Evolutionary conservation across 2,113 vertebrate genomes (phyloP), one percentile per base, ranked within the genome.

Genomic region (Fulica atra): DNA sequence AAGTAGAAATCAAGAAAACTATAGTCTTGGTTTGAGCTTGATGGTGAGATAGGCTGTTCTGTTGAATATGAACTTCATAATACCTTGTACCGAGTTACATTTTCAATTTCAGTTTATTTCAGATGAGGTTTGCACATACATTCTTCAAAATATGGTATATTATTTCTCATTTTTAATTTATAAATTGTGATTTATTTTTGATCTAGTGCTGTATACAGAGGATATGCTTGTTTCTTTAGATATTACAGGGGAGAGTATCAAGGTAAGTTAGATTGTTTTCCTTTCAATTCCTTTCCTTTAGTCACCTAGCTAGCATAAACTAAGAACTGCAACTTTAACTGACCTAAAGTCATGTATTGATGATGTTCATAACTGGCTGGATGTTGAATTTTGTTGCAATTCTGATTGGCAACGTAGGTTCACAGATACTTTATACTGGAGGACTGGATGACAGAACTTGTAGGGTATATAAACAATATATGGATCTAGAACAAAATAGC

Each of bases 101-200:
- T 92, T 79, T 53, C 68, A 74, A 23, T 96, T 97, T 91, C 68
- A 74, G 23, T 96, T 97, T 91, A 70, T 91, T 87, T 79, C 46
- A 74, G 51, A 77, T 93, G 54, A 63, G 81, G 48, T 25, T 73
- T 95, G 61, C 57, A 63, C 13, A 10, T 87, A 36, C 8, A 23
- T 64, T 92, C 42, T 78, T 89, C 26, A 70, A 93, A 97, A 91
- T 91, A 86, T 71, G 78, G 36, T 73, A 78, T 87, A 46, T 93
- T 66, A 96, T 88, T 84, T 86, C 56, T 93, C 20, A 36, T 85
- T 95, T 90, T 65, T 66, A 79, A 78, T 85, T 87, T 88, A 77
- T 68, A n/a, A 80, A 33, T 80, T 96, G 20, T 54, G 50, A 48
- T 89, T 86, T 91, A 36, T 42, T 94, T 93, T 89, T 64, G 28